These are phyloP conservation scores for Anastrepha obliqua DNA, from an alignment of 1,140 invertebrate genomes.

Conservation along the genomic window DNA sequence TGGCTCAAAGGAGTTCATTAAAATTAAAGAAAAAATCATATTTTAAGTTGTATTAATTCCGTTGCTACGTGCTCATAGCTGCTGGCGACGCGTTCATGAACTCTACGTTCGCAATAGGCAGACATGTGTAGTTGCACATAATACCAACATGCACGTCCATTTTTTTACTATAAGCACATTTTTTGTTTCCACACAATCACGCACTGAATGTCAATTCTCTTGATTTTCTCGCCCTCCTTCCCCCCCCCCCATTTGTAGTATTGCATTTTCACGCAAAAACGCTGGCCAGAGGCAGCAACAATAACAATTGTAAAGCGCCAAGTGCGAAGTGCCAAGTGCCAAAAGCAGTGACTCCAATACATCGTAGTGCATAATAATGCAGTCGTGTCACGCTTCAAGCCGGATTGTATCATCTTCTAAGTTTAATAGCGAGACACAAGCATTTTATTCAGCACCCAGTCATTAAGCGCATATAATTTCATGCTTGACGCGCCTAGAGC, in stretches of 20 bases:
- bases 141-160: background rate
- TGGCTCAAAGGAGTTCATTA: background rate
- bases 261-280: background rate
- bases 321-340: background rate
- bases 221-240: background rate
- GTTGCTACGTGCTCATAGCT: background rate
- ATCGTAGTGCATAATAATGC: background rate
- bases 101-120: background rate
- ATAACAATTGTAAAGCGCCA: background rate
- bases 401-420: slow-evolving; percentile 48
- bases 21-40: background rate
- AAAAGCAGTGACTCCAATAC: background rate
- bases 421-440: background rate
- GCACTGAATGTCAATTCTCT: slow-evolving; percentile 34
- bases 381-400: background rate
- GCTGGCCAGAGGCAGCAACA: background rate
- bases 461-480: slow-evolving; percentile 12
- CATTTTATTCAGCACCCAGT: slow-evolving; percentile 36
- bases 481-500: background rate
- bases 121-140: no score
- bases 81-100: background rate
- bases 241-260: background rate
- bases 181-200: background rate
- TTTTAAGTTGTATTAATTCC: background rate
- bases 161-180: background rate